Evolutionary conservation across 1,140 invertebrate species (phyloP), one percentile per base, ranked within the genome.

Genomic region (Epicauta chinensis): DNA sequence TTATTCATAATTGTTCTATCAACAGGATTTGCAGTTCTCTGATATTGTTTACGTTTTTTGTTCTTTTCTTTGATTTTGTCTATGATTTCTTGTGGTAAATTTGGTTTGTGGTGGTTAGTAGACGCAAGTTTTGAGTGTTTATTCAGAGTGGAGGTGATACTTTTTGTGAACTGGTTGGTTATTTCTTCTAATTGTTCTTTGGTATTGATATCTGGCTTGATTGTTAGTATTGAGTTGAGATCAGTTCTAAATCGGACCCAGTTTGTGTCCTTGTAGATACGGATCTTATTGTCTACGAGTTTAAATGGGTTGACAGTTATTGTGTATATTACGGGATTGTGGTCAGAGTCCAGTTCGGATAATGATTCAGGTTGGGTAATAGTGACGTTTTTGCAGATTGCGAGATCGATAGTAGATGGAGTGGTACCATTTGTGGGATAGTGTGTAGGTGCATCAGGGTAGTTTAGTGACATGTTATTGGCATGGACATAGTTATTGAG

Each of bases 1-100:
- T 14, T 6, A 36, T 16, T 10, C 14, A n/a, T 45, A 16, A 23
- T 23, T 3, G 10, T 15, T 46, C 5, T 3, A 34, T 34, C 5
- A 30, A 2, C 3, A 7, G 6, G 4, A 14, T 34, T 34, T 34
- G 32, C 36, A 10, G 41, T 46, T 46, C 36, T 1, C 31, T 53
- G 51, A n/a, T 23, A 53, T 23, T 12, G 3, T 40, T 34, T 37
- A 16, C 51, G 16, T 3, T n/a, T 2, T 30, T 53, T 37, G 29
- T 53, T 53, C 30, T 34, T 44, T 23, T 14, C 2, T 45, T 45
- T 52, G 2, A 52, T 52, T 14, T 11, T 9, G 11, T 52, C 16
- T 44, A 16, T 11, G 3, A 45, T 29, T 32, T 52, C 3, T 16
- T 11, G 7, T 16, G 50, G 50, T n/a, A 44, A 17, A 16, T 16